Evolutionary conservation across 2,888 invertebrate genomes (phyloP), one percentile per base, ranked within the genome.

Genomic region (Pseudococcus longispinus): DNA sequence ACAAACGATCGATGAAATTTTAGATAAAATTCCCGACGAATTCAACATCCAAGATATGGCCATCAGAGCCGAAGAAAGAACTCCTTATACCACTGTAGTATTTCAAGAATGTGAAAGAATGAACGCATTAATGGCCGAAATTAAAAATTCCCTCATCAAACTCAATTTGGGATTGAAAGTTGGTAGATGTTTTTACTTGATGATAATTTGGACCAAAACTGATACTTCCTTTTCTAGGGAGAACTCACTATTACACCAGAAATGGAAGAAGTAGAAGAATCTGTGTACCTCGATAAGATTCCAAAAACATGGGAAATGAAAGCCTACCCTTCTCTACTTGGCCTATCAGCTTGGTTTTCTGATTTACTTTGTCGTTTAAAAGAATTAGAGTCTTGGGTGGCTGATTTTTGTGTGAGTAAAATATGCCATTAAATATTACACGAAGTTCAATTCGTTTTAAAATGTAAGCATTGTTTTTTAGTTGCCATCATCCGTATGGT

Each of bases 71-170:
- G 97, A 98, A 91, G 97, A 98, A 89, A 92, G 95, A 88, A 96
- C 96, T 2, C 98, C 98, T 0, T 98, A 94, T 90, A 95, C 96
- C 0, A 96, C 98, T 85, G 98, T 98, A 0, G 96, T 96, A 0
- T 93, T 97, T 89, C 97, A 98, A 91, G 98, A 98, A 91, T 97
- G 97, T 90, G 98, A 98, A 91, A 93, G 98, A 70, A 98, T 98
- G 97, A 98, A 98, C 91, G 93, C 92, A 55, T 93, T 98, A 9
- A 96, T 96, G 90, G 92, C 93, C 1, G 97, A 97, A 91, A 94
- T 98, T 88, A 93, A 94, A 86, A 92, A 96, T 44, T 96, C 97
- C 0, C 92, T 98, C 8, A 94, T 93, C 89, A 98, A 98, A 91
- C 91, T 97, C 0, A 96, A 97, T 89, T 92, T 97, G 18, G 98